Evolutionary conservation across 2,797 vertebrate species (phyloP).

Genomic region (Lycodopsis pacificus): DNA sequence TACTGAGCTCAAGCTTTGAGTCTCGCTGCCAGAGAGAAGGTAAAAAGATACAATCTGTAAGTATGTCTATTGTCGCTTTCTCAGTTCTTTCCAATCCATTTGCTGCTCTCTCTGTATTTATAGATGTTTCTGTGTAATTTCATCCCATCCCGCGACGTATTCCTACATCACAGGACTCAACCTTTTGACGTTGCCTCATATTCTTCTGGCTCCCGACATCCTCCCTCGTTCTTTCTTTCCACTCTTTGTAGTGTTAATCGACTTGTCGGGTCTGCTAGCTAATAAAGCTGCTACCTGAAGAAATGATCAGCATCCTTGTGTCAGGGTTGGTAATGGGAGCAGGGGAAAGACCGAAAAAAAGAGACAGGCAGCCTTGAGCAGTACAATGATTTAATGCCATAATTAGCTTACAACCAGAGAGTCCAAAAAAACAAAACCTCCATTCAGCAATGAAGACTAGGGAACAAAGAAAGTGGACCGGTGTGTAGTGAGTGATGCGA

Average conservation of each 20-base stretch:
- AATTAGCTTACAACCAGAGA: not conserved
- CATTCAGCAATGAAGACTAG: not conserved
- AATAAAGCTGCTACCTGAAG: slow-evolving; percentile 68
- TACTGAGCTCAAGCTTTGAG: slow-evolving; percentile 8
- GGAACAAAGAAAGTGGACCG: not conserved
- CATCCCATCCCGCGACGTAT: slow-evolving; percentile 10
- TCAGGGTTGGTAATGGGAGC: not conserved
- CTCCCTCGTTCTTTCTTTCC: slow-evolving; percentile 26
- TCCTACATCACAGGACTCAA: not conserved
- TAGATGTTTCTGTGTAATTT: slow-evolving; percentile 26
- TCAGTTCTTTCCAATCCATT: not conserved
- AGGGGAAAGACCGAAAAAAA: not conserved
- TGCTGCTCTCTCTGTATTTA: slow-evolving; percentile 6
- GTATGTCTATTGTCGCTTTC: not conserved
- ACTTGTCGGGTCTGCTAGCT: slow-evolving; percentile 65
- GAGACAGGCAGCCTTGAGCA: not conserved
- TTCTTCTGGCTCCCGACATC: slow-evolving; percentile 35
- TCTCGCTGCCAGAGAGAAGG: slow-evolving; percentile 8
- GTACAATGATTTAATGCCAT: not conserved
- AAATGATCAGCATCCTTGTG: slow-evolving; percentile 70
- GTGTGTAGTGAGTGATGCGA: not conserved
- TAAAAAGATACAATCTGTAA: not conserved
- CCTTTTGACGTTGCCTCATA: slow-evolving; percentile 51
- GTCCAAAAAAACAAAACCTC: not conserved
- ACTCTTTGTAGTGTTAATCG: slow-evolving; percentile 77